Percentiles rank a stretch among this genome's conserved stretches.
Conservation (phyloP, 2,113 vertebrate species). For the Labrus mixtus region DNA sequence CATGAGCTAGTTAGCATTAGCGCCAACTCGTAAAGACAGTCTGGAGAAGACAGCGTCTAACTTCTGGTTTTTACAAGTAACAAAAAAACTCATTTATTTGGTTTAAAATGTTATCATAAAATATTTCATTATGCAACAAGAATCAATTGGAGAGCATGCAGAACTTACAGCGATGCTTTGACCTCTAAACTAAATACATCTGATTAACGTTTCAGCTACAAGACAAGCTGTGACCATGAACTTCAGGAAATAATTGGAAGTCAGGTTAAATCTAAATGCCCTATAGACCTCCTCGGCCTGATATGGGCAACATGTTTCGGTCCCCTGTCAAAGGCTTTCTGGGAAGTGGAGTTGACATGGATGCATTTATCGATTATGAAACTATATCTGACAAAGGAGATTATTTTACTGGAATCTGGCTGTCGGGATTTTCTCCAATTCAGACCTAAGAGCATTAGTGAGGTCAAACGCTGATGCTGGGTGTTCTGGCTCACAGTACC, state of each 20-base stretch:
- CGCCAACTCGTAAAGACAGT: background rate
- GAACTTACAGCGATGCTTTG: background rate
- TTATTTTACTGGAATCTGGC: background rate
- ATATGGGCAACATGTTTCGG: background rate
- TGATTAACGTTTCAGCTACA: background rate
- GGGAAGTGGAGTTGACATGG: background rate
- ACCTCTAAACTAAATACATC: background rate
- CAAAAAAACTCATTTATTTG: too few species aligned
- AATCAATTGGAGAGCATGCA: background rate
- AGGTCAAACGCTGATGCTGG: background rate
- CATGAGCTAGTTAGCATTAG: background rate
- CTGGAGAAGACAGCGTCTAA: too few species aligned
- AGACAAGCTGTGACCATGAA: background rate
- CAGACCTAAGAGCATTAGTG: background rate
- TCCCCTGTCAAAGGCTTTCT: background rate
- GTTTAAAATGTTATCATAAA: too few species aligned
- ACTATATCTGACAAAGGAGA: background rate
- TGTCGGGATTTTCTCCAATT: background rate
- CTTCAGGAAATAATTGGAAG: background rate
- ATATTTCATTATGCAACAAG: background rate
- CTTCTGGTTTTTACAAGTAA: background rate
- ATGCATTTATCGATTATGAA: background rate
- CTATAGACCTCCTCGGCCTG: background rate
- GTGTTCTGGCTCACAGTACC: background rate
- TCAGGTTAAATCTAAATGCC: too few species aligned